A percentile compares a stretch with the other conserved stretches of the same genome.
These are phyloP conservation scores for Pharmacophagus antenor DNA, from an alignment of 2,888 invertebrate genomes.

Conservation along the genomic window DNA sequence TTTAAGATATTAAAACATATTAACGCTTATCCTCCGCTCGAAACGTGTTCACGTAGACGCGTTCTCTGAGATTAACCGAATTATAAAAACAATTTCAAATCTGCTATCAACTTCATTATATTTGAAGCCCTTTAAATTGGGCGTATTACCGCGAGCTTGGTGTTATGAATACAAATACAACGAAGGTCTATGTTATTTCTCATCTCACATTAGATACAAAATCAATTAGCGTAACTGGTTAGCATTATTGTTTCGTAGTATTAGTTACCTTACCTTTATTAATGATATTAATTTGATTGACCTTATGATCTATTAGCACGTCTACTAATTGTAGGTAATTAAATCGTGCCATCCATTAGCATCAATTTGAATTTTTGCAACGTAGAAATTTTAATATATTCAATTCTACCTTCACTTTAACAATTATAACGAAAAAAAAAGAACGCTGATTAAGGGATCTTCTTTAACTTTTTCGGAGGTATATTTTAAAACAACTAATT, in stretches of 20 bases:
- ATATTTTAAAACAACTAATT: constrained; percentile 5
- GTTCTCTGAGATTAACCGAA: neutral
- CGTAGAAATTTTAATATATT: neutral
- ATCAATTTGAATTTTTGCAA: neutral
- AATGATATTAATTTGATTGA: constrained; percentile 1
- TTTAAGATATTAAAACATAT: too few relatives aligned
- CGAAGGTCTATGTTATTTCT: neutral
- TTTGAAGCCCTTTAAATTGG: neutral
- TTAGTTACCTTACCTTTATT: neutral
- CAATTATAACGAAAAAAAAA: neutral
- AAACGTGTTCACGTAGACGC: too few relatives aligned
- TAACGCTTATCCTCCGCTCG: too few relatives aligned
- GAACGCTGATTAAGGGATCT: neutral
- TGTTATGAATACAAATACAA: constrained; percentile 1
- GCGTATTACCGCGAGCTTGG: neutral
- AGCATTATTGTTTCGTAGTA: too few relatives aligned
- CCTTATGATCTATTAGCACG: neutral
- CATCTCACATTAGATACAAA: neutral
- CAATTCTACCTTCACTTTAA: neutral
- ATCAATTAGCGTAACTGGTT: neutral
- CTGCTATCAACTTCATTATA: neutral
- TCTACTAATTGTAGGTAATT: neutral
- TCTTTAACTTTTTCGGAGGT: neutral
- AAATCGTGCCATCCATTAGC: neutral
- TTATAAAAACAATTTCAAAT: neutral